Evolutionary conservation across 2,113 vertebrate genomes (phyloP), one percentile per base, ranked within the genome.

Genomic region (Myrmophylax atrothorax): DNA sequence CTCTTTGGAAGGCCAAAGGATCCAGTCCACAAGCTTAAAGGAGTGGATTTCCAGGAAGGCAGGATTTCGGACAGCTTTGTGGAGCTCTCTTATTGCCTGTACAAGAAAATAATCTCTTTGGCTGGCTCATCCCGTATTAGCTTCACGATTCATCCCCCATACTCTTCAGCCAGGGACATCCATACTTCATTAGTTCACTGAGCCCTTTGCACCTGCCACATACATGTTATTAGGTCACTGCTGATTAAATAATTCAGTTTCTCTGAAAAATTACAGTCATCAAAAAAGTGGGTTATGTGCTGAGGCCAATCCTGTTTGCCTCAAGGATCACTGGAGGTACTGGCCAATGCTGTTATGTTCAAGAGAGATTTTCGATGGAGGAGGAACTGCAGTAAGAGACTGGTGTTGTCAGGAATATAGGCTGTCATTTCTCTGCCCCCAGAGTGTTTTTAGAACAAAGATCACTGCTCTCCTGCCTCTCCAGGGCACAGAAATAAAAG

Each of bases 101-200:
- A 49, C 58, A 88, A 92, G 68, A 92, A 86, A 95, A 92, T 96
- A 97, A 97, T 95, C 94, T 92, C 92, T 90, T 91, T 72, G 90
- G 68, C 66, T 89, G 87, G 94, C 83, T 97, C 92, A 96, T 95
- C 96, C 86, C 44, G 58, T 81, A 94, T 96, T 92, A 96, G 88
- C 83, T 87, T 92, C 85, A 79, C 0, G 0, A 44, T 93, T 78
- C 79, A 93, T 94, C 85, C 52, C 63, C 79, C 44, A 73, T 89
- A 69, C 79, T 92, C 80, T 23, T 56, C 60, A 96, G 90, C 88
- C 31, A 86, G 56, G 60, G 85, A 56, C 3, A 2, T 56, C 73
- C 68, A 59, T 60, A 69, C 88, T 89, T 95, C 79, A 94, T 92
- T 93, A 94, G 60, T 78, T 84, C 68, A 59, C 96, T 94, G 94